These are phyloP conservation scores for Jaculus jaculus DNA, from an alignment of 2,113 vertebrate genomes.

Conservation along the genomic window DNA sequence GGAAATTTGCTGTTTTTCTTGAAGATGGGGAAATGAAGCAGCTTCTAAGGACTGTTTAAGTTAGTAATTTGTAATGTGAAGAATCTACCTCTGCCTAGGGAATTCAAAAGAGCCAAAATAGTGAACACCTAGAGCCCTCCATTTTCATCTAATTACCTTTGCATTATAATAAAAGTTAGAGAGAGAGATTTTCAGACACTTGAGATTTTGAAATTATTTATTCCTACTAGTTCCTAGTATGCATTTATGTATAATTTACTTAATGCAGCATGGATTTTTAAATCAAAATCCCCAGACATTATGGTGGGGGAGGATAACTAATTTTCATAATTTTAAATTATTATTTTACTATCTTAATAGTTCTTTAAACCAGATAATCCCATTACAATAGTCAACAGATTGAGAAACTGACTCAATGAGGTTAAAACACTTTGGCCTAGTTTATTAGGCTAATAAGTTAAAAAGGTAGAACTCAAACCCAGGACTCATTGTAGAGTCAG, in stretches of 20 bases:
- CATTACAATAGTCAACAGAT: neutral
- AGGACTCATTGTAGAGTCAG: neutral
- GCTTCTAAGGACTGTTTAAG: constrained; percentile 43
- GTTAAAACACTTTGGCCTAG: neutral
- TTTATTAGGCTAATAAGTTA: neutral
- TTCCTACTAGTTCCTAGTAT: constrained; percentile 22
- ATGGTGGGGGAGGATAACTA: neutral
- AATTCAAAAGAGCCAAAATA: constrained; percentile 47
- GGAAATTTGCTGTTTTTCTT: constrained; percentile 47
- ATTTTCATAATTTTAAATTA: constrained; percentile 44
- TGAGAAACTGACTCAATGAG: constrained; percentile 12
- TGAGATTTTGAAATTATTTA: constrained; percentile 40
- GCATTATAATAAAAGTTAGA: constrained; percentile 48
- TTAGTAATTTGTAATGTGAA: neutral
- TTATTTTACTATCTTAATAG: constrained; percentile 23
- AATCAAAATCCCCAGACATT: neutral
- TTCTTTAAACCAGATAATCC: constrained; percentile 12
- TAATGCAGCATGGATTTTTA: neutral
- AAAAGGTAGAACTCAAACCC: constrained; percentile 42
- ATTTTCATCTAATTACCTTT: constrained; percentile 44
- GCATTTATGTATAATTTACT: constrained; percentile 25
- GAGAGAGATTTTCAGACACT: constrained; percentile 42
- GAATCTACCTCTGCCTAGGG: constrained; percentile 16
- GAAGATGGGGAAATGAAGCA: constrained; percentile 22
- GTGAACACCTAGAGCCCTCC: constrained; percentile 13